Evolutionary conservation across 2,888 invertebrate genomes (phyloP).

Genomic region (Erynnis tages): DNA sequence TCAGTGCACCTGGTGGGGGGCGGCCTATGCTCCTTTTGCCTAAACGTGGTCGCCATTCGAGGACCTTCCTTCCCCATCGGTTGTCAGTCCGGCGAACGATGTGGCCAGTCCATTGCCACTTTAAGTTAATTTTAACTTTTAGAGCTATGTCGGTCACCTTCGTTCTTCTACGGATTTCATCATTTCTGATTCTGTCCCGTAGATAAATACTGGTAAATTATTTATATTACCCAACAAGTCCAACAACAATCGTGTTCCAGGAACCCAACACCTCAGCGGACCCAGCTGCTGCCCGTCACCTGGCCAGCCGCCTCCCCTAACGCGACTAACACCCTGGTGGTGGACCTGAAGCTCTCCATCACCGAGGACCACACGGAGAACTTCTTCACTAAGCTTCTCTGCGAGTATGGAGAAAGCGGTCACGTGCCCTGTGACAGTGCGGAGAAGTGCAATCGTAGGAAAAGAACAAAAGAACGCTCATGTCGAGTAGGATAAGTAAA

Average conservation of each 20-base stretch:
- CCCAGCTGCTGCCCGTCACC: constrained; percentile 44
- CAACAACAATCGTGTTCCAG: constrained; percentile 44
- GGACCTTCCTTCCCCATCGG: too few species aligned
- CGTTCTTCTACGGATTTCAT: too few species aligned
- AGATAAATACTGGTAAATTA: not conserved
- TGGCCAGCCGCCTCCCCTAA: constrained; percentile 53
- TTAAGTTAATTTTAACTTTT: too few species aligned
- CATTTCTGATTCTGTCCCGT: too few species aligned
- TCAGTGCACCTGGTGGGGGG: too few species aligned
- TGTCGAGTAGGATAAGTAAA: too few species aligned
- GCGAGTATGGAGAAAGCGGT: constrained; percentile 56
- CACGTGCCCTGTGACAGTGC: constrained; percentile 64
- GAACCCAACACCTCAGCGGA: constrained; percentile 56
- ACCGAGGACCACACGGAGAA: constrained; percentile 37
- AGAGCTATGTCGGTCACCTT: too few species aligned
- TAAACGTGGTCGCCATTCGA: too few species aligned
- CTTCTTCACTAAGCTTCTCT: constrained; percentile 53
- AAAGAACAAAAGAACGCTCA: constrained; percentile 1
- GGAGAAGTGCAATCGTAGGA: constrained; percentile 39
- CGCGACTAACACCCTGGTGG: constrained; percentile 47
- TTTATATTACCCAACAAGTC: not conserved
- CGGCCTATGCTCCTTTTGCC: too few species aligned
- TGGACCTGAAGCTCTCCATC: constrained; percentile 44
- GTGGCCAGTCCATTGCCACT: too few species aligned
- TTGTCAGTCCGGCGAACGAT: too few species aligned